Percentiles rank a stretch among this genome's conserved stretches.
These are phyloP conservation scores for Todiramphus chloris DNA, from an alignment of 2,113 vertebrate genomes.

Conservation along the genomic window DNA sequence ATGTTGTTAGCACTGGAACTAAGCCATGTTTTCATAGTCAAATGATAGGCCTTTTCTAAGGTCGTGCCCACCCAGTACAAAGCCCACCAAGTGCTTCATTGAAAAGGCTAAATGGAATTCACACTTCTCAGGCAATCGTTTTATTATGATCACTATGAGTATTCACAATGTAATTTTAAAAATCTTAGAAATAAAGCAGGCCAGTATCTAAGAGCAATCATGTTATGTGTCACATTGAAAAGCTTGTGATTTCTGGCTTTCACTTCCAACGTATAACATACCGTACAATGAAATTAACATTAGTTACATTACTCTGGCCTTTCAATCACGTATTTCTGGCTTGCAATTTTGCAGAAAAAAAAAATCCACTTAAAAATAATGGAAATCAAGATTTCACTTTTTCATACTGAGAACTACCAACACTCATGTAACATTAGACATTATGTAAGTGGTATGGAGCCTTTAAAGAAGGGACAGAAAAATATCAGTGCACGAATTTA, in stretches of 20 bases:
- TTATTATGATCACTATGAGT: slow-evolving; percentile 52
- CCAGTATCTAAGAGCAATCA: slow-evolving; percentile 22
- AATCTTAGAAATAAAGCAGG: slow-evolving; percentile 38
- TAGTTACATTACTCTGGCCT: slow-evolving; percentile 5
- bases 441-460: background rate
- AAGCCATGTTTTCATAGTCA: slow-evolving; percentile 64
- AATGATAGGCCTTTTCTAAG: slow-evolving; percentile 52
- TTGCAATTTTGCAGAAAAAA: background rate
- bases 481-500: background rate
- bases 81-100: slow-evolving; percentile 45
- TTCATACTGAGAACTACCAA: background rate
- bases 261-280: background rate
- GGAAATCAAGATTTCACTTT: slow-evolving; percentile 31
- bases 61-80: slow-evolving; percentile 26
- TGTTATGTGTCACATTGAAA: slow-evolving; percentile 19
- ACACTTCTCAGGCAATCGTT: slow-evolving; percentile 31
- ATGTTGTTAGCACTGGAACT: slow-evolving; percentile 48
- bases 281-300: slow-evolving; percentile 34
- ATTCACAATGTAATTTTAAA: slow-evolving; percentile 35
- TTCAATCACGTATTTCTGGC: slow-evolving; percentile 9
- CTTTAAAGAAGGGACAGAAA: background rate
- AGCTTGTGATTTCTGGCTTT: slow-evolving; percentile 51
- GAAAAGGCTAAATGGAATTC: slow-evolving; percentile 59
- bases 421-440: background rate
- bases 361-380: slow-evolving; percentile 21